Percentiles rank a stretch among this genome's conserved stretches.
These are phyloP conservation scores for Ctenopoma multispine DNA, from an alignment of 2,797 vertebrate genomes.

Conservation along the genomic window DNA sequence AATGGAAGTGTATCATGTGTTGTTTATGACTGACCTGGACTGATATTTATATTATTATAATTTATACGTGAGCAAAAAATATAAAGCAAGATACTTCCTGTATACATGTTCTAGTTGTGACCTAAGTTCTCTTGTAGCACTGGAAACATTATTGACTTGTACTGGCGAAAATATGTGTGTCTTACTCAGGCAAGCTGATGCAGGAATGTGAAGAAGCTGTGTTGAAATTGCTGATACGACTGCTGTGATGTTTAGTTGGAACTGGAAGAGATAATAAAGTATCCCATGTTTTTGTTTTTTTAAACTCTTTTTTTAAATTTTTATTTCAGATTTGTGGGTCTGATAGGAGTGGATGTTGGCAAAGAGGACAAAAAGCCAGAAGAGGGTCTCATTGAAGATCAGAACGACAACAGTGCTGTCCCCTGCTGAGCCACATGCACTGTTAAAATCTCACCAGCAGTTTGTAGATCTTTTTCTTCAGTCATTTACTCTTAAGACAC, in stretches of 20 bases:
- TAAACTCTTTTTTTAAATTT: background rate
- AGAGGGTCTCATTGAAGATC: conserved; percentile 47
- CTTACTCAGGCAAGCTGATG: background rate
- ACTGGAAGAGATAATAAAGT: background rate
- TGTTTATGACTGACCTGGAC: too few relatives aligned
- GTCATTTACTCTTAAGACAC: background rate
- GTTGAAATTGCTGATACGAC: background rate
- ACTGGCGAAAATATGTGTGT: background rate
- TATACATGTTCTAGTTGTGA: background rate
- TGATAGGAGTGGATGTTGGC: conserved; percentile 63
- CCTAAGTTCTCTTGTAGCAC: background rate
- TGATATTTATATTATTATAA: background rate
- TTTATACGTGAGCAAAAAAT: background rate
- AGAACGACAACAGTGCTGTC: conserved; percentile 41
- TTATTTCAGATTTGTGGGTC: conserved; percentile 58
- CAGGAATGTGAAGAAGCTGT: background rate
- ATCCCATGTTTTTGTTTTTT: background rate
- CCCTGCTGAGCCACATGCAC: conserved; percentile 31
- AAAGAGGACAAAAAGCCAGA: conserved; percentile 50
- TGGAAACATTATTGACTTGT: background rate
- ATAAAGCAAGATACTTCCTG: background rate
- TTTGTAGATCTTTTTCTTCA: conserved; percentile 1
- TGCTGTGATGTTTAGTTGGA: background rate
- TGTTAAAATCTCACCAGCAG: conserved; percentile 22
- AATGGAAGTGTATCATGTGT: background rate